Percentiles rank a stretch among this genome's conserved stretches.
Conservation (phyloP, 2,113 vertebrate species). For the Capra hircus region DNA sequence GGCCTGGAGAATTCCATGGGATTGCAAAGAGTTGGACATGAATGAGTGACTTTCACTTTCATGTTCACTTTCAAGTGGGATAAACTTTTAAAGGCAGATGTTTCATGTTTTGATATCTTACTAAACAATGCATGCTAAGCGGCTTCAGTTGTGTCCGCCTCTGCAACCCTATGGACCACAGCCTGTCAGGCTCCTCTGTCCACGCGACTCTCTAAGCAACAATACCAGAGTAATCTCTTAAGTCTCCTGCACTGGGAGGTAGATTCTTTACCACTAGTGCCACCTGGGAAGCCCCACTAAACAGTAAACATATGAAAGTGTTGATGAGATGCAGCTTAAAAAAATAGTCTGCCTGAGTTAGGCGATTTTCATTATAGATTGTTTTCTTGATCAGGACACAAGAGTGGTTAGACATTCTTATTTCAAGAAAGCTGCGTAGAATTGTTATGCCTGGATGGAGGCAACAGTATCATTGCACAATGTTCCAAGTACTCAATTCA, state of each 20-base stretch:
- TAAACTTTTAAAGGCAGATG: slow-evolving; percentile 2
- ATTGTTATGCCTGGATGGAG: not conserved
- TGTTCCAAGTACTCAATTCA: not conserved
- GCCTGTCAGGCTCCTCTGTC: not conserved
- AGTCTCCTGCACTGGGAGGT: not conserved
- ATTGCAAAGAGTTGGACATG: not conserved
- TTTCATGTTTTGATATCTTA: not conserved
- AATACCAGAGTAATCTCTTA: not conserved
- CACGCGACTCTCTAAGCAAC: not conserved
- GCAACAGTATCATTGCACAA: not conserved
- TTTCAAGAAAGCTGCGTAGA: not conserved
- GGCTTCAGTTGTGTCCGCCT: not conserved
- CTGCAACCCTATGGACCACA: not conserved
- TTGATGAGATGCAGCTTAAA: not conserved
- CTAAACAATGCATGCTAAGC: not conserved
- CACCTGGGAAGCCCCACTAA: not conserved
- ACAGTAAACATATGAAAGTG: not conserved
- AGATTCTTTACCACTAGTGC: not conserved
- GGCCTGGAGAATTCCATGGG: not conserved
- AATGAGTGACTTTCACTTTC: not conserved
- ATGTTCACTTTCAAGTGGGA: not conserved
- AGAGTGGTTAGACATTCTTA: not conserved
- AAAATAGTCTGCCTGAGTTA: not conserved
- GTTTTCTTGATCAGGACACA: not conserved
- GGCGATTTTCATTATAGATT: not conserved